These are phyloP conservation scores for Limulus polyphemus DNA, from an alignment of 2,888 invertebrate genomes.

Conservation along the genomic window DNA sequence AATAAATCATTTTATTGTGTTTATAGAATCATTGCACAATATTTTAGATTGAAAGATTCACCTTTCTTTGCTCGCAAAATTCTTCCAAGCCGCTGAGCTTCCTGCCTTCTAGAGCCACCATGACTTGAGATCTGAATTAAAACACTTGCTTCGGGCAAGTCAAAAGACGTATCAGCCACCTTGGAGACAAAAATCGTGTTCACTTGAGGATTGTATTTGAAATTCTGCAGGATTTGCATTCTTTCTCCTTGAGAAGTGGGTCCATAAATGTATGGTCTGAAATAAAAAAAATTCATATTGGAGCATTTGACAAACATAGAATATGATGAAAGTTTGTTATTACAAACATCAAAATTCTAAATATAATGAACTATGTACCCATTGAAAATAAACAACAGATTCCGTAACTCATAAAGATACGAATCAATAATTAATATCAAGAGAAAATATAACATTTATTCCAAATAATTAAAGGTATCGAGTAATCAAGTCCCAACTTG, in stretches of 20 bases:
- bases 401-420: no score
- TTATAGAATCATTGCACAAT: background rate
- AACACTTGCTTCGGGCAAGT: constrained; percentile 98
- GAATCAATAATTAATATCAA: no score
- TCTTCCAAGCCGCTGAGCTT: constrained; percentile 89
- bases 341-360: no score
- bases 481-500: no score
- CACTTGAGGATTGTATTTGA: constrained; percentile 95
- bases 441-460: no score
- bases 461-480: no score
- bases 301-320: no score
- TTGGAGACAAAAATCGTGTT: constrained; percentile 99
- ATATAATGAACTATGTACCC: no score
- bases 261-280: constrained; percentile 84
- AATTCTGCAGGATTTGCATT: constrained; percentile 96
- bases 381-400: no score
- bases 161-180: constrained; percentile 98
- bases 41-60: constrained; percentile 21
- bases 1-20: no score
- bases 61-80: constrained; percentile 94
- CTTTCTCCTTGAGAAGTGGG: constrained; percentile 91
- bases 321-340: no score
- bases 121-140: constrained; percentile 98
- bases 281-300: constrained; percentile 8
- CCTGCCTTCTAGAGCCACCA: constrained; percentile 93